Evolutionary conservation across 2,797 vertebrate genomes (phyloP).

Genomic region (Manis javanica): DNA sequence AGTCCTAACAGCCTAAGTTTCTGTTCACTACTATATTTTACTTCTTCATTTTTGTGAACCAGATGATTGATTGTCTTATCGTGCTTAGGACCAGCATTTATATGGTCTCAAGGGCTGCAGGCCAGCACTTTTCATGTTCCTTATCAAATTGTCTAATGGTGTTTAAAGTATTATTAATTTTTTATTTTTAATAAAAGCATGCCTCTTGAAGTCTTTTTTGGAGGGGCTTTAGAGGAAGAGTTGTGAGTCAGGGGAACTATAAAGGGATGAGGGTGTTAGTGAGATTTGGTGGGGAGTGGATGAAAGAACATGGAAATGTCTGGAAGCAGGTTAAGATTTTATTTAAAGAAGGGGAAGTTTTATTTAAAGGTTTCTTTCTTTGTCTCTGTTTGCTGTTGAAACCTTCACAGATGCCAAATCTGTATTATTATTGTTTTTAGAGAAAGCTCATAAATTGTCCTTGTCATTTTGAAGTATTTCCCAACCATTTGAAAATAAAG

Average conservation of each 20-base stretch:
- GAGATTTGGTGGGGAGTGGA: background rate
- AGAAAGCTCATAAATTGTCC: slow-evolving; percentile 74
- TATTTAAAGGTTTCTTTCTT: slow-evolving; percentile 56
- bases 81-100: background rate
- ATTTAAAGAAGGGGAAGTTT: background rate
- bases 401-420: slow-evolving; percentile 70
- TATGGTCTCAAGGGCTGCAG: background rate
- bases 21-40: background rate
- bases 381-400: slow-evolving; percentile 63
- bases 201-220: background rate
- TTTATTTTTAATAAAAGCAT: background rate
- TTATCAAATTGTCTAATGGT: background rate
- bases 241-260: background rate
- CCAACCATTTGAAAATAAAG: slow-evolving; percentile 79
- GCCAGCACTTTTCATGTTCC: background rate
- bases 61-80: background rate
- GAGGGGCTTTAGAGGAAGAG: background rate
- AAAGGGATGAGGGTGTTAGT: background rate
- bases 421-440: slow-evolving; percentile 70
- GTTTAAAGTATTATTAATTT: background rate
- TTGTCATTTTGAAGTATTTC: slow-evolving; percentile 82
- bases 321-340: background rate
- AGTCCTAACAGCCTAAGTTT: background rate
- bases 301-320: background rate
- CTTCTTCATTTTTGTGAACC: background rate